Conservation (phyloP, 37 sponge, comb jelly and placozoan species). For the Ianthella basta region DNA sequence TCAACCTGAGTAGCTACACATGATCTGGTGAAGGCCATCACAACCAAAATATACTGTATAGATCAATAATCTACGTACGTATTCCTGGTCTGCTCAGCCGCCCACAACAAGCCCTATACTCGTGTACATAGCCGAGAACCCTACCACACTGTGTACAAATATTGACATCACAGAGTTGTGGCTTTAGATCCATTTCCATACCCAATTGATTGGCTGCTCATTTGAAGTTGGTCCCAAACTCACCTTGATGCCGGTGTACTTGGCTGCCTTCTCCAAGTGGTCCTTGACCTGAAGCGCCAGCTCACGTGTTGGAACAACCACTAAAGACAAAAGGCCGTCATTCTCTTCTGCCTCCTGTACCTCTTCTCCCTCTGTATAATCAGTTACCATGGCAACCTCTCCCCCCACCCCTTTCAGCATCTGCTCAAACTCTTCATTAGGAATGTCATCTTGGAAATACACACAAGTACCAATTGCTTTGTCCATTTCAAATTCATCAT, state of each 20-base stretch:
- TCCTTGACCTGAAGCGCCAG: constrained; percentile 87
- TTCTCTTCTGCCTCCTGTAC: neutral
- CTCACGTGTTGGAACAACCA: constrained; percentile 93
- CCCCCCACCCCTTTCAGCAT: constrained; percentile 32
- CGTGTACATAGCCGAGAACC: too few relatives aligned
- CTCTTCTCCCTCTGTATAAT: neutral
- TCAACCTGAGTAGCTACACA: too few relatives aligned
- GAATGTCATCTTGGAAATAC: constrained; percentile 52
- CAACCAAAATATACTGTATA: too few relatives aligned
- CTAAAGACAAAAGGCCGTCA: constrained; percentile 59
- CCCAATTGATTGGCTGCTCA: too few relatives aligned
- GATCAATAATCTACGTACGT: too few relatives aligned
- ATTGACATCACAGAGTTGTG: too few relatives aligned
- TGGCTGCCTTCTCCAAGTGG: constrained; percentile 75
- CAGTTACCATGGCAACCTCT: too few relatives aligned
- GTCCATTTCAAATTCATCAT: neutral
- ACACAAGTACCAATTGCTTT: constrained; percentile 18
- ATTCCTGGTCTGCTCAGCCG: too few relatives aligned
- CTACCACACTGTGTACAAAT: too few relatives aligned
- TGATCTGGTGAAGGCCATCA: too few relatives aligned
- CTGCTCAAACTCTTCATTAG: constrained; percentile 61
- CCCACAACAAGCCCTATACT: too few relatives aligned
- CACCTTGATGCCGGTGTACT: constrained; percentile 83
- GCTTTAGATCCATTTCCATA: too few relatives aligned
- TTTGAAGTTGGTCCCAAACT: neutral